Percentiles rank a stretch among this genome's conserved stretches.
These are phyloP conservation scores for Falco biarmicus DNA, from an alignment of 2,797 vertebrate species.

Conservation along the genomic window DNA sequence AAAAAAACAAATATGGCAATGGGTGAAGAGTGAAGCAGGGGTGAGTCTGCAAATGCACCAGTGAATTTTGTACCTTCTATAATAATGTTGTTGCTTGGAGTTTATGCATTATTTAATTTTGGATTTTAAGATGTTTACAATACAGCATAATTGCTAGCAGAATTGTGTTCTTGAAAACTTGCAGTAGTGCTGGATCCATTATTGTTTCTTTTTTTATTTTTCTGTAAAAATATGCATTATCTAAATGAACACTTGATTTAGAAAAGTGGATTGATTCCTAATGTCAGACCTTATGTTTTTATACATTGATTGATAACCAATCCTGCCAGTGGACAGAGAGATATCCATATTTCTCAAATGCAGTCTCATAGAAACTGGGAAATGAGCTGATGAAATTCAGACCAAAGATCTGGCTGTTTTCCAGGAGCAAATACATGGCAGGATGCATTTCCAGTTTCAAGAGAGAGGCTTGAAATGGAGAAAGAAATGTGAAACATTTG, in stretches of 20 bases:
- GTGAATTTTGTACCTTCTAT: not conserved
- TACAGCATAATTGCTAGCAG: not conserved
- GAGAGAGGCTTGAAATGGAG: constrained; percentile 1
- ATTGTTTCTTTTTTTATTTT: not conserved
- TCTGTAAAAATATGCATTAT: not conserved
- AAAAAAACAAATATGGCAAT: not conserved
- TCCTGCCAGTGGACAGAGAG: not conserved
- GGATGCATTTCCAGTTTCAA: constrained; percentile 27
- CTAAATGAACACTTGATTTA: not conserved
- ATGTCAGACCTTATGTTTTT: not conserved
- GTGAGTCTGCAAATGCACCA: not conserved
- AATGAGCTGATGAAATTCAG: constrained; percentile 70
- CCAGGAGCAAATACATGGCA: constrained; percentile 55
- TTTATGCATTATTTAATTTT: not conserved
- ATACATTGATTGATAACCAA: not conserved
- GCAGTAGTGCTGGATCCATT: not conserved
- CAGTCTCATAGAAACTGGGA: constrained; percentile 73
- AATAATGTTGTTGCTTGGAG: not conserved
- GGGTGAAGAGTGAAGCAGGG: not conserved
- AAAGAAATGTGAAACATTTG: constrained; percentile 1
- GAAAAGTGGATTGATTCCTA: not conserved
- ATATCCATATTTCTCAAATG: constrained; percentile 36
- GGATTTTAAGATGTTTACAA: not conserved
- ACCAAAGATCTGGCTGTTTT: constrained; percentile 46
- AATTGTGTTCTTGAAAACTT: not conserved